A percentile compares a stretch with the other conserved stretches of the same genome.
Evolutionary conservation across 1,140 invertebrate genomes (phyloP).

Genomic region (Drosophila kepulauana): DNA sequence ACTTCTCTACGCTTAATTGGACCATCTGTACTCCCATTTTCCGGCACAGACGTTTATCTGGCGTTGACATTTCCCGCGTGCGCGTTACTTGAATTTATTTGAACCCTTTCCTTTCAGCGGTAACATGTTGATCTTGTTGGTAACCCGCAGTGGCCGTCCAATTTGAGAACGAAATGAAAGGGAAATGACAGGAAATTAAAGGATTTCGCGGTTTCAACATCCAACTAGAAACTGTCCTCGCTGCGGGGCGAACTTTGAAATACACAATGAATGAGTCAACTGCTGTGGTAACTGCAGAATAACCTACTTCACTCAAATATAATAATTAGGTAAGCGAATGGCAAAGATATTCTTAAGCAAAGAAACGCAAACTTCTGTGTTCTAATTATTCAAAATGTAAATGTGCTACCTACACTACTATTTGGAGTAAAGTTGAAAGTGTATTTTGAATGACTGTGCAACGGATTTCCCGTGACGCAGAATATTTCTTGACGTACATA

Average conservation of each 20-base stretch:
- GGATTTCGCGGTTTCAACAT: slow-evolving; percentile 50
- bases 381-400: background rate
- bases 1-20: slow-evolving; percentile 59
- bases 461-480: background rate
- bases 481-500: background rate
- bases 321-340: slow-evolving; percentile 1
- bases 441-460: background rate
- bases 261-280: slow-evolving; percentile 39
- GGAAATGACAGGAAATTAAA: slow-evolving; percentile 81
- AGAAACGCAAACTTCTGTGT: background rate
- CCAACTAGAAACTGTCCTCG: slow-evolving; percentile 19
- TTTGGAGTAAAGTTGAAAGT: background rate
- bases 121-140: slow-evolving; percentile 79
- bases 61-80: slow-evolving; percentile 75
- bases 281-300: slow-evolving; percentile 16
- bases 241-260: slow-evolving; percentile 45
- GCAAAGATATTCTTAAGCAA: background rate
- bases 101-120: slow-evolving; percentile 57
- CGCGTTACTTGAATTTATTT: slow-evolving; percentile 50
- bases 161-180: slow-evolving; percentile 54
- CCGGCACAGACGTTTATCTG: slow-evolving; percentile 66
- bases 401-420: too few species aligned
- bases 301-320: background rate
- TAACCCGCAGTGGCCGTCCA: slow-evolving; percentile 48
- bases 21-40: slow-evolving; percentile 45